Conservation (phyloP, 2,888 invertebrate species). For the Alcis repandata region DNA sequence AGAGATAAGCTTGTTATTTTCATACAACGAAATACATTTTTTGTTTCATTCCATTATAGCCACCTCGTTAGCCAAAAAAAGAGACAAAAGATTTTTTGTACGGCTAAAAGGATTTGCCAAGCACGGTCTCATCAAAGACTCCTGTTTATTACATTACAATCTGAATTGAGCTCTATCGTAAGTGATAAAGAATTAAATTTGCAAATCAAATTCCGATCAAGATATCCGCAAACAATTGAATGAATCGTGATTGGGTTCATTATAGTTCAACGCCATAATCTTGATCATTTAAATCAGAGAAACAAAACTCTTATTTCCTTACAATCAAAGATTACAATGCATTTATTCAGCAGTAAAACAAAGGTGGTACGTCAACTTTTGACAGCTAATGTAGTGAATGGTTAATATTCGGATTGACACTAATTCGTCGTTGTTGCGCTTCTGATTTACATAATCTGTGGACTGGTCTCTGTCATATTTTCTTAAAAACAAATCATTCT, state of each 20-base stretch:
- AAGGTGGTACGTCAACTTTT: slow-evolving; percentile 54
- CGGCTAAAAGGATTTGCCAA: slow-evolving; percentile 62
- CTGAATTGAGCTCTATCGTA: slow-evolving; percentile 39
- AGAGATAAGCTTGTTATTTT: slow-evolving; percentile 51
- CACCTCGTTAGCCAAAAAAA: slow-evolving; percentile 63
- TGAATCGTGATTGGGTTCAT: slow-evolving; percentile 65
- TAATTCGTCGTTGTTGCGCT: slow-evolving; percentile 70
- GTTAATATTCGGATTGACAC: slow-evolving; percentile 68
- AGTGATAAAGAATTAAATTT: slow-evolving; percentile 32
- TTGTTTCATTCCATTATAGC: slow-evolving; percentile 57
- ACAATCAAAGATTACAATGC: slow-evolving; percentile 33
- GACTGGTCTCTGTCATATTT: slow-evolving; percentile 46
- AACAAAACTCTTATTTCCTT: slow-evolving; percentile 30
- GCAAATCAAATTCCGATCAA: slow-evolving; percentile 48
- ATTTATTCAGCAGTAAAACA: slow-evolving; percentile 23
- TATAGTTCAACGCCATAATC: slow-evolving; percentile 49
- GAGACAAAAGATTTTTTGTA: slow-evolving; percentile 63
- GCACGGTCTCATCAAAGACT: slow-evolving; percentile 63
- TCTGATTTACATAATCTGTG: slow-evolving; percentile 74
- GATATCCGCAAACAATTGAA: slow-evolving; percentile 68
- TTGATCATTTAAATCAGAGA: slow-evolving; percentile 27
- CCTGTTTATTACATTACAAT: slow-evolving; percentile 48
- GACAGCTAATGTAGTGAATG: slow-evolving; percentile 51
- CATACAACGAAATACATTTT: slow-evolving; percentile 48
- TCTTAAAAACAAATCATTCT: not conserved